Conservation (phyloP, 2,113 vertebrate species). For the Cyphomyrus plagiostoma region DNA sequence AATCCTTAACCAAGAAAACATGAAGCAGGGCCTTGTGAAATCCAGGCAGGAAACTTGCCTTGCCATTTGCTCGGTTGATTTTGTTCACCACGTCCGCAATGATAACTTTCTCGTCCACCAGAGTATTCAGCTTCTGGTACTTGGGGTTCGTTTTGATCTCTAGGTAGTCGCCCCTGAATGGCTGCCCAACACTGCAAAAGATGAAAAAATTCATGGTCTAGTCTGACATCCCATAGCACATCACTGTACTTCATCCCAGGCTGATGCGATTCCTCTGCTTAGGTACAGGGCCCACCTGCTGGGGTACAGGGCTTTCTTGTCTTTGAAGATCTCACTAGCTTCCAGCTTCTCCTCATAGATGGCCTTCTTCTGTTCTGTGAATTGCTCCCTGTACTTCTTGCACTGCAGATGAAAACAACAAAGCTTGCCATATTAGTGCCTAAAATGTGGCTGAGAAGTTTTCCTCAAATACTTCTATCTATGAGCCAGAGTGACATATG, state of each 20-base stretch:
- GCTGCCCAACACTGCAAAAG: constrained; percentile 78
- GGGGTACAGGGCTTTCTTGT: constrained; percentile 92
- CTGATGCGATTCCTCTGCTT: neutral
- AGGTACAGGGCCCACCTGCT: constrained; percentile 68
- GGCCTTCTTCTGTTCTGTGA: constrained; percentile 88
- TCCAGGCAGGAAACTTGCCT: constrained; percentile 62
- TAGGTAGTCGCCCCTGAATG: constrained; percentile 94
- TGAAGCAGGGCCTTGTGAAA: neutral
- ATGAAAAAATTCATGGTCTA: neutral
- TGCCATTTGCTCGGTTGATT: constrained; percentile 94
- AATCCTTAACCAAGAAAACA: neutral
- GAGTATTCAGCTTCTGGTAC: constrained; percentile 86
- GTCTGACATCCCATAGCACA: neutral
- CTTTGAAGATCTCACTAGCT: constrained; percentile 95
- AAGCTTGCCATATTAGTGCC: neutral
- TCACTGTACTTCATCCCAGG: neutral
- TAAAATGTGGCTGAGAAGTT: neutral
- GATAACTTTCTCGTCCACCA: constrained; percentile 87
- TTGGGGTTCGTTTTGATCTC: constrained; percentile 95
- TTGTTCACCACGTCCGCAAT: constrained; percentile 94
- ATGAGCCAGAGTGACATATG: neutral
- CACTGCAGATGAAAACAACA: constrained; percentile 60
- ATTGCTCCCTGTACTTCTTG: constrained; percentile 89
- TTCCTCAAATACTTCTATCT: neutral
- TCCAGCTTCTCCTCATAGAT: constrained; percentile 93